Evolutionary conservation across 2,888 invertebrate genomes (phyloP), one percentile per base, ranked within the genome.

Genomic region (Odontocolon sp.): DNA sequence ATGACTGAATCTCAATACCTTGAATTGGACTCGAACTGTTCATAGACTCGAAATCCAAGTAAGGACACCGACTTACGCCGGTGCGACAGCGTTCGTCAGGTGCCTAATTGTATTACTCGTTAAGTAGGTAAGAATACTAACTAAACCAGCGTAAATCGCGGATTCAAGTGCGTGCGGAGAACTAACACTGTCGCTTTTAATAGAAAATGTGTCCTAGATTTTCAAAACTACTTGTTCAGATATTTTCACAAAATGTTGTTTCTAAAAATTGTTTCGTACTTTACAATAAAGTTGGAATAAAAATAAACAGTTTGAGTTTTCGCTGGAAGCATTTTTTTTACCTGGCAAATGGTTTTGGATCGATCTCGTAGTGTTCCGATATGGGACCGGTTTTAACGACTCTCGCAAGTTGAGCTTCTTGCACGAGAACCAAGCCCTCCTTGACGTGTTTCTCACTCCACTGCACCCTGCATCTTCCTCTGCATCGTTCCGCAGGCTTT

Each of bases 321-420:
- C n/a, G n/a, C n/a, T n/a, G n/a, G n/a, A 56, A 36, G 9, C 14
- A 1, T 23, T 21, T 18, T 40, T 57, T 87, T 89, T 81, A 92
- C 92, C 91, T 92, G 54, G 92, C 92, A 79, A 92, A 91, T 3
- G 92, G 92, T 79, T 91, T 91, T 6, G 91, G 88, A 74, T 92
- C 92, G 73, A 92, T 88, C 64, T 91, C 91, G 84, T 92, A 92
- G 83, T 91, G 91, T 77, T 91, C 91, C 33, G 91, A 87, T 74
- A 92, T 91, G n/a, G 92, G 91, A n/a, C 91, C 91, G 16, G 89
- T 90, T 80, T 91, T 91, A 79, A 92, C 91, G 68, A 92, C 90
- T 77, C 90, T 89, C 69, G 90, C 88, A 9, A 91, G 85, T 71
- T 91, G 91, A 0, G 90, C 83, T 76, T 91, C 91, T 78, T 91